phyloP scores from a whole-genome alignment of 2,113 vertebrate genomes.

The Triplophysa dalaica region DNA sequence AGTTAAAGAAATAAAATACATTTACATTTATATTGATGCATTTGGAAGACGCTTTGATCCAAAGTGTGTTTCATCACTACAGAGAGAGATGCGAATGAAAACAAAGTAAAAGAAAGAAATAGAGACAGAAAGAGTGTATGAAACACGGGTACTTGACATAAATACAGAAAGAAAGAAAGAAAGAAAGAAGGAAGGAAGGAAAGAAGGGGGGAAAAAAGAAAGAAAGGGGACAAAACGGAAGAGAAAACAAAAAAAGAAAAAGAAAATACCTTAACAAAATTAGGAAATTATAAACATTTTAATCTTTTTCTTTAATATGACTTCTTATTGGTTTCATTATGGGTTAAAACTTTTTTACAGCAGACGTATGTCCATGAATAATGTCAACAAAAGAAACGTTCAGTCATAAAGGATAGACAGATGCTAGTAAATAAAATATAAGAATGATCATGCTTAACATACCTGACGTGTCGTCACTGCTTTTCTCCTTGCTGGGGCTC shows the following conservation, averaged over 20 bases:
- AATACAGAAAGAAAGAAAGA: neutral
- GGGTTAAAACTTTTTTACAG: too few species aligned
- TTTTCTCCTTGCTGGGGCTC: slow-evolving; percentile 96
- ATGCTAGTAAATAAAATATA: neutral
- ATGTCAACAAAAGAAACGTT: neutral
- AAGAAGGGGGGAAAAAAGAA: too few species aligned
- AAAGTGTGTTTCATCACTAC: too few species aligned
- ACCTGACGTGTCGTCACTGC: slow-evolving; percentile 98
- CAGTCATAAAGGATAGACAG: neutral
- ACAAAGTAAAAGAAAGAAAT: neutral
- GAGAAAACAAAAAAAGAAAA: too few species aligned
- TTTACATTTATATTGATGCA: too few species aligned
- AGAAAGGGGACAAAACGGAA: neutral
- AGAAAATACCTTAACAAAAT: too few species aligned
- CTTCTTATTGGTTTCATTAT: too few species aligned
- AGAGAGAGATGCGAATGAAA: neutral
- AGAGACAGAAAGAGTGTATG: neutral
- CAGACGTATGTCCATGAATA: too few species aligned
- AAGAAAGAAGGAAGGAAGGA: neutral
- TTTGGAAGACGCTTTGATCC: too few species aligned
- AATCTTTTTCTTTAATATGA: too few species aligned
- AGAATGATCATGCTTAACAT: neutral
- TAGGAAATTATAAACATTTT: too few species aligned
- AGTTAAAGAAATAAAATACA: neutral
- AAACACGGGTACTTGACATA: too few species aligned